A percentile compares a stretch with the other conserved stretches of the same genome.
Conservation (phyloP, 2,113 vertebrate species). For the cattle (Bos taurus) region ARS-UCD2.0 NC_037332.1:12459001-12459500, state of each 20-base stretch:
- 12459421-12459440: neutral
- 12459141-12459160: neutral
- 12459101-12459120: neutral
- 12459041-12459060: neutral
- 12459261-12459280: neutral
- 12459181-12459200: neutral
- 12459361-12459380: neutral
- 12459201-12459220: neutral
- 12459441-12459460: neutral
- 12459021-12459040: neutral
- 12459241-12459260: neutral
- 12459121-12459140: neutral
- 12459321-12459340: neutral
- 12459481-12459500: neutral
- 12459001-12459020: neutral
- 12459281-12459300: neutral
- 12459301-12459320: neutral
- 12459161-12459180: neutral
- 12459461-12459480: neutral
- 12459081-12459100: neutral
- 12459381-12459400: neutral
- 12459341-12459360: neutral
- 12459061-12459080: constrained; percentile 5
- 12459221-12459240: neutral
- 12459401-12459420: neutral